Evolutionary conservation across 2,888 invertebrate genomes (phyloP).

Genomic region (Lysandra bellargus): DNA sequence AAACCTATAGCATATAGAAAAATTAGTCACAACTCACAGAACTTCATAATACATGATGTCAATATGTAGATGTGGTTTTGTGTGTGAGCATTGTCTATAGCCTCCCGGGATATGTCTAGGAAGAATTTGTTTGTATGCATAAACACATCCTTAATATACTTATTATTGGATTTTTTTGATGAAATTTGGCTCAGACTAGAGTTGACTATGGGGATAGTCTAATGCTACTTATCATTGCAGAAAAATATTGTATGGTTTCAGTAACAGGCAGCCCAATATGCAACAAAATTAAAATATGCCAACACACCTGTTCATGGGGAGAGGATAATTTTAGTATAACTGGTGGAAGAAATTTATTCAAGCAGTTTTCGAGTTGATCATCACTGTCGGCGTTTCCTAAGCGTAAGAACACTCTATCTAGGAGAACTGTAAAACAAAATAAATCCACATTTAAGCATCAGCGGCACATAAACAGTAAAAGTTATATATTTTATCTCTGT

Average conservation of each 20-base stretch:
- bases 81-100: too few relatives aligned
- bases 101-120: neutral
- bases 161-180: neutral
- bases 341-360: slow-evolving; percentile 90
- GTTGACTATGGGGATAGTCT: neutral
- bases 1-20: neutral
- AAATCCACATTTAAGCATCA: neutral
- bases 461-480: neutral
- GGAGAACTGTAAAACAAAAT: slow-evolving; percentile 82
- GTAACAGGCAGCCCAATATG: neutral
- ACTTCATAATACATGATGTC: too few relatives aligned
- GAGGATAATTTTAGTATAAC: slow-evolving; percentile 95
- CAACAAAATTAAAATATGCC: neutral
- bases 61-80: too few relatives aligned
- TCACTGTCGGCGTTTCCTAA: slow-evolving; percentile 94
- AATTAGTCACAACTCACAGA: too few relatives aligned
- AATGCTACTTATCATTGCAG: neutral
- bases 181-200: neutral
- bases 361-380: slow-evolving; percentile 90
- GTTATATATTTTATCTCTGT: slow-evolving; percentile 2
- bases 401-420: slow-evolving; percentile 93
- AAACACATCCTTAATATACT: too few relatives aligned
- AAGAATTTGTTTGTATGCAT: neutral
- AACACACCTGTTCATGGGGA: slow-evolving; percentile 87
- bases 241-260: neutral